Percentiles rank a stretch among this genome's conserved stretches.
These are phyloP conservation scores for Sinopyrophorus schimmeli DNA, from an alignment of 2,888 invertebrate genomes.

Conservation along the genomic window DNA sequence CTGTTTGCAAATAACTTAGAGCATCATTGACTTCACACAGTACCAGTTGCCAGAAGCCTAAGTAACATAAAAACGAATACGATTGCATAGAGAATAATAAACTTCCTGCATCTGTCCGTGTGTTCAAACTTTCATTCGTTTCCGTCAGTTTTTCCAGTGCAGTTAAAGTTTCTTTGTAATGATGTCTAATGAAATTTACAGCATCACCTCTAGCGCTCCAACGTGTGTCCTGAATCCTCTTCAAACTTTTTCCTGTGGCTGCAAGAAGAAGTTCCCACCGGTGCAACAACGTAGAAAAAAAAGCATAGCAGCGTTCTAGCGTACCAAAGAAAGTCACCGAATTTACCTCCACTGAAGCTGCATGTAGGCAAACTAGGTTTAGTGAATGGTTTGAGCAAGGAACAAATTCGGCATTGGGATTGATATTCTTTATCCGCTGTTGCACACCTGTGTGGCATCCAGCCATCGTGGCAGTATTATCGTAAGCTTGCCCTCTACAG, in stretches of 20 bases:
- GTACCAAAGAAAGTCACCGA: slow-evolving; percentile 31
- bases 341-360: slow-evolving; percentile 32
- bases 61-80: slow-evolving; percentile 28
- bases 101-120: slow-evolving; percentile 21
- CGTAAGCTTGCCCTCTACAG: slow-evolving; percentile 40
- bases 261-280: slow-evolving; percentile 33
- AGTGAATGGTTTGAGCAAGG: slow-evolving; percentile 31
- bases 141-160: slow-evolving; percentile 30
- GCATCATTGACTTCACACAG: slow-evolving; percentile 18
- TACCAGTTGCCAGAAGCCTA: slow-evolving; percentile 19
- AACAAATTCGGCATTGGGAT: slow-evolving; percentile 30
- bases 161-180: slow-evolving; percentile 26
- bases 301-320: slow-evolving; percentile 29
- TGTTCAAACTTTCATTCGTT: slow-evolving; percentile 27
- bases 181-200: slow-evolving; percentile 4
- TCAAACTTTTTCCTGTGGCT: slow-evolving; percentile 35
- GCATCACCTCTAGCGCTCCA: slow-evolving; percentile 26
- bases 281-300: slow-evolving; percentile 34
- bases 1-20: slow-evolving; percentile 28
- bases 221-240: slow-evolving; percentile 22
- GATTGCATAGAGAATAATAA: slow-evolving; percentile 17
- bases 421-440: slow-evolving; percentile 27
- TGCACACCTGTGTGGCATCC: slow-evolving; percentile 31
- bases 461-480: slow-evolving; percentile 38
- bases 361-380: slow-evolving; percentile 36